These are phyloP conservation scores for Anguilla marmorata DNA, from an alignment of 2,797 vertebrate species.

Conservation along the genomic window DNA sequence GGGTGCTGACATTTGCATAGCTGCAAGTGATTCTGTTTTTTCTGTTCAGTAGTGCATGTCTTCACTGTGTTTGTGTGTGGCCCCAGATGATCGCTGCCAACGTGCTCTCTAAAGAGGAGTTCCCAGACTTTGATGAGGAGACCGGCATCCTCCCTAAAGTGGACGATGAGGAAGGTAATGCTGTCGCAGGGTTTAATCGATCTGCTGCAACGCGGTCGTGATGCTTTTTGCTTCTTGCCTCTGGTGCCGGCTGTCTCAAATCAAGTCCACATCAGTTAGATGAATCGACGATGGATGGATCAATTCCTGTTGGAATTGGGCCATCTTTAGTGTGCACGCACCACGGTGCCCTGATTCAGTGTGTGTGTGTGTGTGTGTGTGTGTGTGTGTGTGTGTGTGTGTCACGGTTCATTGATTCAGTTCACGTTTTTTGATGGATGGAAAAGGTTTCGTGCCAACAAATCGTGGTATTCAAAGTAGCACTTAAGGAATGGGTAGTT, in stretches of 20 bases:
- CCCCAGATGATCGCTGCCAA: slow-evolving; percentile 97
- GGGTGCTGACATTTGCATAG: background rate
- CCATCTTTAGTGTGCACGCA: background rate
- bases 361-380: too few relatives aligned
- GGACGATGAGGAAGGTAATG: slow-evolving; percentile 93
- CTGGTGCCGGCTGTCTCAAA: background rate
- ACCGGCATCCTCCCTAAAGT: slow-evolving; percentile 97
- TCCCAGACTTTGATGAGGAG: slow-evolving; percentile 98
- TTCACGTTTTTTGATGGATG: background rate
- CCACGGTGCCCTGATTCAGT: background rate
- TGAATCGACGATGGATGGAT: background rate
- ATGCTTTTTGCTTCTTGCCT: background rate
- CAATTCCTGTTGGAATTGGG: background rate
- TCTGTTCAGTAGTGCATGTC: too few relatives aligned
- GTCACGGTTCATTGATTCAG: too few relatives aligned
- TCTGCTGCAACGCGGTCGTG: background rate
- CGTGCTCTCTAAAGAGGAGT: slow-evolving; percentile 96
- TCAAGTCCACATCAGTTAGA: background rate
- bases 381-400: too few relatives aligned
- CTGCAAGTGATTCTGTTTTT: background rate
- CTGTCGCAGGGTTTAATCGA: background rate
- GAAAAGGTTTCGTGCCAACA: background rate
- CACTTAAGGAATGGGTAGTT: background rate
- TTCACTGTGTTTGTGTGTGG: background rate
- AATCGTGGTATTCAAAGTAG: background rate